Evolutionary conservation across 1,140 invertebrate species (phyloP).

Genomic region (Drosophila ambigua): DNA sequence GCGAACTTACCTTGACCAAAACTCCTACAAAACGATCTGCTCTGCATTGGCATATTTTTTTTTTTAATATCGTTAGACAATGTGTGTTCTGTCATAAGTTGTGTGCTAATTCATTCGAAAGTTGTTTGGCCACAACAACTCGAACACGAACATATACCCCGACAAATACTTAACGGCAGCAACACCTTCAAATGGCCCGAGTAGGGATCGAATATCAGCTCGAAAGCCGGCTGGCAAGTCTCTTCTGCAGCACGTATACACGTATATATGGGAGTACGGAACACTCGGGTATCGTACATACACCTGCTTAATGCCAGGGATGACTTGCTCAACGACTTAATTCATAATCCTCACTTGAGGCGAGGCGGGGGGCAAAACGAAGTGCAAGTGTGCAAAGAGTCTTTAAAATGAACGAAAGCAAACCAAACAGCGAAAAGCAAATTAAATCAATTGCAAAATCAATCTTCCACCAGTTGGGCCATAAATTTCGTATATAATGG

Average conservation of each 20-base stretch:
- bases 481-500: constrained; percentile 47
- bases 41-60: constrained; percentile 47
- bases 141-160: constrained; percentile 9
- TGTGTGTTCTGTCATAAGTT: constrained; percentile 50
- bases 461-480: constrained; percentile 36
- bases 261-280: not conserved
- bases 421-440: constrained; percentile 6
- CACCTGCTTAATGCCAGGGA: constrained; percentile 1
- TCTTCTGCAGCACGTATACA: not conserved
- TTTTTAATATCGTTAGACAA: constrained; percentile 22
- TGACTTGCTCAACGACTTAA: constrained; percentile 34
- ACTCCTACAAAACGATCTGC: constrained; percentile 68
- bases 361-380: not conserved
- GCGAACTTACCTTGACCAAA: constrained; percentile 74
- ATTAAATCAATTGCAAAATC: constrained; percentile 43
- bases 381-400: constrained; percentile 53
- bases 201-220: constrained; percentile 1
- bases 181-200: constrained; percentile 47
- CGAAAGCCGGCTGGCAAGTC: not conserved
- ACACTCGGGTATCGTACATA: not conserved
- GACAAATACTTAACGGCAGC: constrained; percentile 11
- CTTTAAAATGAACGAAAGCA: constrained; percentile 16
- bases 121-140: constrained; percentile 58
- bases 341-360: constrained; percentile 14
- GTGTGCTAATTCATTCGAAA: constrained; percentile 68